Percentiles rank a stretch among this genome's conserved stretches.
These are phyloP conservation scores for Plebejus argus DNA, from an alignment of 2,888 invertebrate species.

Conservation along the genomic window DNA sequence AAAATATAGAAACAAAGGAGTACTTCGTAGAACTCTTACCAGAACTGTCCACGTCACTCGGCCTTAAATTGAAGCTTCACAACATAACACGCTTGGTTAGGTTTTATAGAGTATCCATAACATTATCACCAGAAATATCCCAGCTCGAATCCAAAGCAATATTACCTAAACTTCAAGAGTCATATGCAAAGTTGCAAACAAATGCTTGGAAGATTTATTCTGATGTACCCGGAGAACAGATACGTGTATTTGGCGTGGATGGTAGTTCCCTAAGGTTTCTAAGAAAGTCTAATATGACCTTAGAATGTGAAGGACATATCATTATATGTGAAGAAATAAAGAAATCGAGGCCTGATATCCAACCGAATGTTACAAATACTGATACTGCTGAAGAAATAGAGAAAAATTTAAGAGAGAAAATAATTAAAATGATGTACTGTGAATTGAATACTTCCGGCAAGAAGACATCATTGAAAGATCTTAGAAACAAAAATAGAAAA, in stretches of 20 bases:
- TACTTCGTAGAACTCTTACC: slow-evolving; percentile 65
- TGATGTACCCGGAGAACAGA: slow-evolving; percentile 70
- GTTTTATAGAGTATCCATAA: slow-evolving; percentile 67
- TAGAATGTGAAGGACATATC: slow-evolving; percentile 58
- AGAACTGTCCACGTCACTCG: slow-evolving; percentile 66
- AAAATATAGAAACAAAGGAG: slow-evolving; percentile 71
- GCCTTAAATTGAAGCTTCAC: slow-evolving; percentile 63
- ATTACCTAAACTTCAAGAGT: slow-evolving; percentile 54
- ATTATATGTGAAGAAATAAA: slow-evolving; percentile 65
- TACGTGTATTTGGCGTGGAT: slow-evolving; percentile 72
- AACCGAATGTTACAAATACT: slow-evolving; percentile 52
- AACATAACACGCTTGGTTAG: slow-evolving; percentile 63
- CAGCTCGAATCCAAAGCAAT: slow-evolving; percentile 63
- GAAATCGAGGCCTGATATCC: slow-evolving; percentile 63
- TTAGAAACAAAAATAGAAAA: slow-evolving; percentile 64
- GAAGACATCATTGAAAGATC: slow-evolving; percentile 57
- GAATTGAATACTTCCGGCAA: slow-evolving; percentile 59
- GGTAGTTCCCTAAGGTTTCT: slow-evolving; percentile 67
- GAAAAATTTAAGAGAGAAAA: slow-evolving; percentile 50
- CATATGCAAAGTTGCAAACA: slow-evolving; percentile 63
- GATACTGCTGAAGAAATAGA: slow-evolving; percentile 48
- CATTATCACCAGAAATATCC: slow-evolving; percentile 62
- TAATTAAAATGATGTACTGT: slow-evolving; percentile 58
- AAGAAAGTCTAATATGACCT: slow-evolving; percentile 61
- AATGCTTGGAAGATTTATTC: slow-evolving; percentile 73